Base-by-base conservation (phyloP, 1,140 invertebrate species). In the Cotesia glomerata region DNA sequence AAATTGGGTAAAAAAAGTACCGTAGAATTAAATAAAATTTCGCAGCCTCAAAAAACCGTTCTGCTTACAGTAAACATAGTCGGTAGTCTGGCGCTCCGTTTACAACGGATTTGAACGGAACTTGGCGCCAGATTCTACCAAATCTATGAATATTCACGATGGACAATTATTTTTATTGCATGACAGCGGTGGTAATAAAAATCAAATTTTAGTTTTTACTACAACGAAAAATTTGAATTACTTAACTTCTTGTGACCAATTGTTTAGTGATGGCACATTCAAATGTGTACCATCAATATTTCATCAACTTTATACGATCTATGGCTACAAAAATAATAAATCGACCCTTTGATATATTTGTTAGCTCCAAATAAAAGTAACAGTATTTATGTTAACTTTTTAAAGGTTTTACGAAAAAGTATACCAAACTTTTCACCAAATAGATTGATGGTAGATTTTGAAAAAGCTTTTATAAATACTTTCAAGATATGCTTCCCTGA, bases 181-280 rank as follows among this genome's bases (percentile, higher is more conserved):
- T 14, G 65, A 68, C 32, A 34, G 9, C n/a, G 65, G 51, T 13
- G 65, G 65, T 26, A 26, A 56, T 2, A 56, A 45, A 35, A 54
- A 68, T 2, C 16, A 36, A 51, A 45, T 66, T 26, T 35, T 66
- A 49, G 52, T 18, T 9, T 66, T 66, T 9, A 26, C 64, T 16
- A 66, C 64, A 16, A 7, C 2, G 2, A 11, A 66, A 51, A 66
- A 66, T 66, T 13, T 66, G 8, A n/a, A 66, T 26, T 26, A 51
- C 1, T 49, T 66, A 16, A 51, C 64, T 14, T 2, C 45, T 26
- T 66, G 51, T 34, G 32, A 16, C 4, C n/a, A 18, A 9, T 74
- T 68, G 73, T 66, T 54, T 59, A 35, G 61, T 51, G 68, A 74
- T 34, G 73, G 73, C 9, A 74, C 68, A 13, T 70, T 74, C n/a